Evolutionary conservation across 2,888 invertebrate genomes (phyloP).

Genomic region (Acrobasis consociella): DNA sequence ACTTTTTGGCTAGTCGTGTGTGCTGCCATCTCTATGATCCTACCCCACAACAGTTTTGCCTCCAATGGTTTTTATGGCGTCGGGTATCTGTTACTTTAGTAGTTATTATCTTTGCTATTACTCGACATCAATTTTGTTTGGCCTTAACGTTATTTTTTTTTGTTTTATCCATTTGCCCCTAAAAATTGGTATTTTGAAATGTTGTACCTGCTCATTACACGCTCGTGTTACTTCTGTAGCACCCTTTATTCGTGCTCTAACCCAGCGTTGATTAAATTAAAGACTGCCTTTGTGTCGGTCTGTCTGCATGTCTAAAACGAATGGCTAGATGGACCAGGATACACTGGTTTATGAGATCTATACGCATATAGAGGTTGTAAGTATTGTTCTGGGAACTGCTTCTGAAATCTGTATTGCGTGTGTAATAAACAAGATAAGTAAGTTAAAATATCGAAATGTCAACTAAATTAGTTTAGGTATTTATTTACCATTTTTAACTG

Average conservation of each 20-base stretch:
- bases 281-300: slow-evolving; percentile 29
- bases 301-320: slow-evolving; percentile 2
- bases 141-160: too few species aligned
- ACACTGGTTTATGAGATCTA: neutral
- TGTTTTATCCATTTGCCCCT: too few species aligned
- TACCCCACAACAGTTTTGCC: too few species aligned
- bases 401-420: slow-evolving; percentile 1
- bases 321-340: neutral
- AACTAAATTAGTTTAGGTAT: too few species aligned
- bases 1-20: too few species aligned
- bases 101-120: too few species aligned
- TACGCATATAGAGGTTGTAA: neutral
- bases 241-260: neutral
- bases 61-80: too few species aligned
- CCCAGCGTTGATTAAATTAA: slow-evolving; percentile 41
- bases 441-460: neutral
- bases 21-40: too few species aligned
- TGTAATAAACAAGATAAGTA: neutral
- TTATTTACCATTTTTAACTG: too few species aligned
- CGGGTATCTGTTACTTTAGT: too few species aligned
- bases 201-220: neutral
- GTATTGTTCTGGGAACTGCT: slow-evolving; percentile 12
- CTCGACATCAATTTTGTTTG: too few species aligned
- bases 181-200: neutral
- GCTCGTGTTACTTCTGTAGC: neutral